A percentile compares a stretch with the other conserved stretches of the same genome.
phyloP scores from a whole-genome alignment of 2,113 vertebrate species.

The Pterocles gutturalis region DNA sequence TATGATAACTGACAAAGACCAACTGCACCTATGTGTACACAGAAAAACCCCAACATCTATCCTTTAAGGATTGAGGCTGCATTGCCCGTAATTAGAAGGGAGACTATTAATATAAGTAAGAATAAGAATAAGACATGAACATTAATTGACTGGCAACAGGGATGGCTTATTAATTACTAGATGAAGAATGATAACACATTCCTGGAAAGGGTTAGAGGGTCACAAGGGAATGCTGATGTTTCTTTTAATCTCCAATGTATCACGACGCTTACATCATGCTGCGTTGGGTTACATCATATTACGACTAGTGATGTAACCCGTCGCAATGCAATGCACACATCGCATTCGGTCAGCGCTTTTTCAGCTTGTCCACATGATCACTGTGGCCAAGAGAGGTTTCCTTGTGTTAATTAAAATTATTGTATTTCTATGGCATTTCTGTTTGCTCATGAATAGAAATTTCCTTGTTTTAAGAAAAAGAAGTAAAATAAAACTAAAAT shows the following conservation, averaged over 20 bases:
- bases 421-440: background rate
- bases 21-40: background rate
- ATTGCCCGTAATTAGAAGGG: background rate
- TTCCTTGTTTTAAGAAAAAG: background rate
- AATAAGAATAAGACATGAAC: background rate
- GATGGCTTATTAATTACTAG: background rate
- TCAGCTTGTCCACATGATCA: background rate
- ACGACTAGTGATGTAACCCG: conserved; percentile 61
- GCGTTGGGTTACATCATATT: conserved; percentile 62
- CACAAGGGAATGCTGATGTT: background rate
- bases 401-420: background rate
- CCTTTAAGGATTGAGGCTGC: background rate
- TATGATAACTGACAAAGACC: background rate
- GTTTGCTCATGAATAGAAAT: background rate
- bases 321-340: conserved; percentile 69
- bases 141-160: background rate
- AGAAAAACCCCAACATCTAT: background rate
- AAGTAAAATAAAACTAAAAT: background rate
- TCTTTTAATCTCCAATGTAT: conserved; percentile 56
- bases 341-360: conserved; percentile 12
- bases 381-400: background rate
- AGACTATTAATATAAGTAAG: background rate
- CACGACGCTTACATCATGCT: conserved; percentile 61
- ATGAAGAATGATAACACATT: background rate
- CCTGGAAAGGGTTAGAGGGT: background rate